Evolutionary conservation across 2,888 invertebrate species (phyloP).

Genomic region (Apotomis capreana): DNA sequence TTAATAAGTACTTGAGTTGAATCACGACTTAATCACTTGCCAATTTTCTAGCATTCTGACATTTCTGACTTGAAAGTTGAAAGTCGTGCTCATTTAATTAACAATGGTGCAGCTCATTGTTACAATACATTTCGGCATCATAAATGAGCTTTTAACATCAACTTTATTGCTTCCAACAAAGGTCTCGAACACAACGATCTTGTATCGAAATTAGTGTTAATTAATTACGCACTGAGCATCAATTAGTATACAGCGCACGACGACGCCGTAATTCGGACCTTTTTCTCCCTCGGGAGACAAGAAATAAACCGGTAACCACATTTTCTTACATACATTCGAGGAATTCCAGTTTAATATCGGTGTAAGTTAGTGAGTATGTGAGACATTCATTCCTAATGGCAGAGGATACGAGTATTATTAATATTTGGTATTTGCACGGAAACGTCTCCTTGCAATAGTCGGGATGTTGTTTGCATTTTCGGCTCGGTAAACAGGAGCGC

Average conservation of each 20-base stretch:
- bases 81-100: no score
- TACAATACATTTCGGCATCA: neutral
- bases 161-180: neutral
- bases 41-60: no score
- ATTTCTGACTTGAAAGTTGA: no score
- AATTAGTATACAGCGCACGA: slow-evolving; percentile 34
- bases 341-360: slow-evolving; percentile 23
- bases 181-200: slow-evolving; percentile 10
- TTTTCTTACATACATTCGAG: slow-evolving; percentile 22
- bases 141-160: neutral
- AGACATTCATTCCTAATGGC: slow-evolving; percentile 31
- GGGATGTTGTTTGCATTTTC: slow-evolving; percentile 56
- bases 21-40: no score
- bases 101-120: neutral
- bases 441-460: slow-evolving; percentile 50
- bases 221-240: slow-evolving; percentile 31
- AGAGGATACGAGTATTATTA: slow-evolving; percentile 36
- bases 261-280: slow-evolving; percentile 33
- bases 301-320: slow-evolving; percentile 31
- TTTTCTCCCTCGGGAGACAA: slow-evolving; percentile 23
- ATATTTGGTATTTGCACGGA: slow-evolving; percentile 49
- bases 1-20: no score
- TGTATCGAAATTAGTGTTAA: slow-evolving; percentile 36
- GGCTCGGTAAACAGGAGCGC: slow-evolving; percentile 61
- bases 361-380: slow-evolving; percentile 17